Evolutionary conservation across 1,140 invertebrate genomes (phyloP), one percentile per base, ranked within the genome.

Genomic region (Bombus pyrosoma): DNA sequence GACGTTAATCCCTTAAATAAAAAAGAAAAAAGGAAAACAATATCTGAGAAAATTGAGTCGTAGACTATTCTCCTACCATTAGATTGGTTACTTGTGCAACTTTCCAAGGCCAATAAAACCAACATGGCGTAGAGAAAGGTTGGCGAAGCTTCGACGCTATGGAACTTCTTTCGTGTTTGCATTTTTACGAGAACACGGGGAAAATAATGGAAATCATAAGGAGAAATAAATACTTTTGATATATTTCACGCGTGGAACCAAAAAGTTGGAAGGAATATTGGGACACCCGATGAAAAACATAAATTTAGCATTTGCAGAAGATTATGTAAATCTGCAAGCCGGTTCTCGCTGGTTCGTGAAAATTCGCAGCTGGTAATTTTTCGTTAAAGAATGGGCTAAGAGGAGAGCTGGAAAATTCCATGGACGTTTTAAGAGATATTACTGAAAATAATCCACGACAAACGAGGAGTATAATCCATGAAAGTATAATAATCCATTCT

Each of bases 321-420:
- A 62, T 62, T 62, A 62, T 62, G 28, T n/a, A 62, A 62, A 62
- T 62, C 59, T 62, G 28, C 3, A 9, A 62, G 28, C 1, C 10
- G 28, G 0, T 62, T 62, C 10, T 10, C 59, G 28, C 1, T 4
- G 59, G 28, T 62, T 62, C 1, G 59, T 28, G 59, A 62, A 62
- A 62, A 62, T 62, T 62, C 59, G 59, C 59, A 62, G 59, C 59
- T n/a, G 59, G 59, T 62, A n/a, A 62, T 62, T 62, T 62, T 62
- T 62, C 59, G 28, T n/a, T n/a, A 13, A 12, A n/a, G 59, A 62
- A 62, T n/a, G 59, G 28, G 28, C 59, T 13, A n/a, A n/a, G 28
- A n/a, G 59, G 28, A 28, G 12, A 62, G 28, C 28, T 62, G 59
- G 59, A 62, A 62, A 62, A 62, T 62, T 28, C 12, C 59, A n/a